Conservation (phyloP, 1,140 invertebrate genomes). For the Lepidurus packardi region DNA sequence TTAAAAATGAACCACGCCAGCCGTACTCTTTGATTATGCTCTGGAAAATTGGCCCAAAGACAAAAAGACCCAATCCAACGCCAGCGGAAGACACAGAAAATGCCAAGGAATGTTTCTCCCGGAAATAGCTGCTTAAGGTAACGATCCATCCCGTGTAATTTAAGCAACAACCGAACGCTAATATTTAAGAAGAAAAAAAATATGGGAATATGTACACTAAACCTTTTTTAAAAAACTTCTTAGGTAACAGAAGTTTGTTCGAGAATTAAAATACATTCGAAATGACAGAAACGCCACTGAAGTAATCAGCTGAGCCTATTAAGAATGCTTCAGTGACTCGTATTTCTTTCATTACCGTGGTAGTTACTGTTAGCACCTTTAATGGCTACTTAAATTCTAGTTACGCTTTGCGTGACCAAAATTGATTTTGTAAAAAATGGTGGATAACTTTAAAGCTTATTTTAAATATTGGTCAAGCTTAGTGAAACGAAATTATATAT, state of each 20-base stretch:
- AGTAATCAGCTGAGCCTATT: no score
- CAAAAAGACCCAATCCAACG: constrained; percentile 45
- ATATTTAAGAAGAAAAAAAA: background rate
- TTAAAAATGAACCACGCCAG: constrained; percentile 50
- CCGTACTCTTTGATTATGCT: constrained; percentile 45
- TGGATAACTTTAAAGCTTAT: no score
- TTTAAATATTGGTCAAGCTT: no score
- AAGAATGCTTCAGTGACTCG: background rate
- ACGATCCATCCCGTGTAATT: constrained; percentile 52
- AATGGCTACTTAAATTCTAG: no score
- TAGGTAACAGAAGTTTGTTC: no score
- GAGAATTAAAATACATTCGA: no score
- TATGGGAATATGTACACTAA: background rate
- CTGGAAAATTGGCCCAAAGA: constrained; percentile 41
- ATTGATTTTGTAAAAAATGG: no score
- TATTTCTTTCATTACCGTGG: background rate
- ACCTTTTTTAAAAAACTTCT: no score
- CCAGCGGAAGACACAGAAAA: constrained; percentile 53
- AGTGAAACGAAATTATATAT: no score
- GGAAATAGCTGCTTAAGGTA: constrained; percentile 51
- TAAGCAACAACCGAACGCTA: constrained; percentile 47
- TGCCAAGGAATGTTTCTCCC: constrained; percentile 49
- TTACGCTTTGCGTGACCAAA: no score
- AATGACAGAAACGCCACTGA: no score
- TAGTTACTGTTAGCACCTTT: background rate